A percentile compares a stretch with the other conserved stretches of the same genome.
Conservation (phyloP, 1,140 invertebrate species). For the Lepidurus packardi region DNA sequence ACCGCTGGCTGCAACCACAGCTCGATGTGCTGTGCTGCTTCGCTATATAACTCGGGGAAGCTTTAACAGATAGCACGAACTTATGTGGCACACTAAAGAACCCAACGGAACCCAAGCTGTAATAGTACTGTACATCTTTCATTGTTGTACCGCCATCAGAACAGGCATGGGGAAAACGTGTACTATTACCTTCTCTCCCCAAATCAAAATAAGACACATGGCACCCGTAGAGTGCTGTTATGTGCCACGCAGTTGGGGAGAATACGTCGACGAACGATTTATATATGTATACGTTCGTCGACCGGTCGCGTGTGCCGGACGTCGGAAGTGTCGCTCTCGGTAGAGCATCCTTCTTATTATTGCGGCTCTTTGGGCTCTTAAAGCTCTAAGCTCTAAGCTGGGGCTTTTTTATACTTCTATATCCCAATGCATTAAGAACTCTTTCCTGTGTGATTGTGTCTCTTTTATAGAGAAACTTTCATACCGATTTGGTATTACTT, state of each 20-base stretch:
- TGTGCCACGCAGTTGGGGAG: not conserved
- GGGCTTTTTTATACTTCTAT: too few relatives aligned
- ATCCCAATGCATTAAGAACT: too few relatives aligned
- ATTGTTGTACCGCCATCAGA: not conserved
- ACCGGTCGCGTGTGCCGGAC: not conserved
- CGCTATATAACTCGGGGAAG: not conserved
- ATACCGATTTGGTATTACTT: too few relatives aligned
- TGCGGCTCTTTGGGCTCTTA: not conserved
- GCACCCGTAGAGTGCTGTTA: not conserved
- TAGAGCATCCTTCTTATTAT: not conserved
- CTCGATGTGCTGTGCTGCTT: not conserved
- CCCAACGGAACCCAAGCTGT: not conserved
- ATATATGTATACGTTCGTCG: too few relatives aligned
- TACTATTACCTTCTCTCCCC: not conserved
- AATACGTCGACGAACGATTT: too few relatives aligned
- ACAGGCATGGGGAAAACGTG: not conserved
- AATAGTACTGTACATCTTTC: not conserved
- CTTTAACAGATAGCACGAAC: not conserved
- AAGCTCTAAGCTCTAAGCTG: not conserved
- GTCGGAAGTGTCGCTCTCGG: not conserved
- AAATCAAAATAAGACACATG: not conserved
- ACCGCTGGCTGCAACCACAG: not conserved
- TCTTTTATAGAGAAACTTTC: too few relatives aligned
- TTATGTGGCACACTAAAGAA: conserved; percentile 13
- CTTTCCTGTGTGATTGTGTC: too few relatives aligned